phyloP scores from a whole-genome alignment of 1,140 invertebrate species.

The Chlorops oryzae region DNA sequence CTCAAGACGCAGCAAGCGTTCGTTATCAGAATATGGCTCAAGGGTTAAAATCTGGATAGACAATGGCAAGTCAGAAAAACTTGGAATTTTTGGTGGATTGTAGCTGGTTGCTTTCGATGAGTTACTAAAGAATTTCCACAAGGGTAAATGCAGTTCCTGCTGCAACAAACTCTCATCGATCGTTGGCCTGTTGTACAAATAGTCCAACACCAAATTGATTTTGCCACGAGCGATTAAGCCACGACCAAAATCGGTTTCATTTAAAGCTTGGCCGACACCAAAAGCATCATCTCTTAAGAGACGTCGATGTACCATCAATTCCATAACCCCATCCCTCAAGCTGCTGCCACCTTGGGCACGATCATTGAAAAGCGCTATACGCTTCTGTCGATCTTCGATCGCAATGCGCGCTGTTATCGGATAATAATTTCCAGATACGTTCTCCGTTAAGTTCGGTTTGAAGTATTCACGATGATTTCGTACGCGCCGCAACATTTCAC shows the following conservation, averaged over 20 bases:
- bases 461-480: slow-evolving; percentile 60
- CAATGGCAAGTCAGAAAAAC: slow-evolving; percentile 58
- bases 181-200: slow-evolving; percentile 45
- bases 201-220: slow-evolving; percentile 58
- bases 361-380: slow-evolving; percentile 71
- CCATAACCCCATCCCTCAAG: slow-evolving; percentile 65
- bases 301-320: slow-evolving; percentile 82
- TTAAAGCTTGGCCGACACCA: slow-evolving; percentile 89
- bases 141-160: slow-evolving; percentile 30
- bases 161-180: slow-evolving; percentile 30
- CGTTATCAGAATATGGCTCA: slow-evolving; percentile 70
- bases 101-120: slow-evolving; percentile 11
- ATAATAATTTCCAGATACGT: slow-evolving; percentile 83
- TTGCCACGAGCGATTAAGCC: slow-evolving; percentile 78
- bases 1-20: slow-evolving; percentile 75
- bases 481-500: slow-evolving; percentile 74
- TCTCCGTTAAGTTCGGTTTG: slow-evolving; percentile 65
- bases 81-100: slow-evolving; percentile 16
- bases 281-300: slow-evolving; percentile 84
- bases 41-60: slow-evolving; percentile 81
- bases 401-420: slow-evolving; percentile 82
- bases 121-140: slow-evolving; percentile 42
- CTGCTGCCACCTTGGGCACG: slow-evolving; percentile 84
- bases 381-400: slow-evolving; percentile 50
- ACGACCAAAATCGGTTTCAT: slow-evolving; percentile 70